These are phyloP conservation scores for Nesidiocoris tenuis DNA, from an alignment of 2,888 invertebrate genomes.

Conservation along the genomic window DNA sequence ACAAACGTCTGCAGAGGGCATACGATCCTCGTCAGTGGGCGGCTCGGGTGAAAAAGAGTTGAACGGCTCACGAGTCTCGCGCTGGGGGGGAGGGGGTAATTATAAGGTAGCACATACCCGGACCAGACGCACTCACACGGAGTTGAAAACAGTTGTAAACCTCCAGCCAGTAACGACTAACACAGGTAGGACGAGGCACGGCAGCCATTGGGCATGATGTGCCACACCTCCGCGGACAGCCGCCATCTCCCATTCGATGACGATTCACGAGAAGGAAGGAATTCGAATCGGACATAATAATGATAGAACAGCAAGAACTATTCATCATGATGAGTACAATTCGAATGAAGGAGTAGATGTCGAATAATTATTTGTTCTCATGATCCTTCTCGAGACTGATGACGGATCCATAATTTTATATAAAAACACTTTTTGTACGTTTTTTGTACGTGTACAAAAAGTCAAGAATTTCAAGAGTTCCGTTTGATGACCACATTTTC, in stretches of 20 bases:
- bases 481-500: too few species aligned
- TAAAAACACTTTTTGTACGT: too few species aligned
- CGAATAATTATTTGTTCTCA: too few species aligned
- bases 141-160: background rate
- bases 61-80: background rate
- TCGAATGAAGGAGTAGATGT: too few species aligned
- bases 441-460: too few species aligned
- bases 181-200: background rate
- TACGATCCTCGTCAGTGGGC: background rate
- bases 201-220: slow-evolving; percentile 40
- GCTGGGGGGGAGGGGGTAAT: slow-evolving; percentile 35
- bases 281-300: too few species aligned
- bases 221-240: slow-evolving; percentile 33
- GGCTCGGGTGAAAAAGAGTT: background rate
- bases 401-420: too few species aligned
- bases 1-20: background rate
- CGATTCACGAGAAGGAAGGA: background rate
- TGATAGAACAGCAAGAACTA: too few species aligned
- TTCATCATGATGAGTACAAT: too few species aligned
- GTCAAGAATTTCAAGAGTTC: too few species aligned
- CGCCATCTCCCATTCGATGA: slow-evolving; percentile 27
- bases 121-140: slow-evolving; percentile 29
- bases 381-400: too few species aligned
- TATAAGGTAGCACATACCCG: slow-evolving; percentile 43
- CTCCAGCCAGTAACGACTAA: background rate